phyloP scores from a whole-genome alignment of 1,140 invertebrate species.

The Teleopsis dalmanni region DNA sequence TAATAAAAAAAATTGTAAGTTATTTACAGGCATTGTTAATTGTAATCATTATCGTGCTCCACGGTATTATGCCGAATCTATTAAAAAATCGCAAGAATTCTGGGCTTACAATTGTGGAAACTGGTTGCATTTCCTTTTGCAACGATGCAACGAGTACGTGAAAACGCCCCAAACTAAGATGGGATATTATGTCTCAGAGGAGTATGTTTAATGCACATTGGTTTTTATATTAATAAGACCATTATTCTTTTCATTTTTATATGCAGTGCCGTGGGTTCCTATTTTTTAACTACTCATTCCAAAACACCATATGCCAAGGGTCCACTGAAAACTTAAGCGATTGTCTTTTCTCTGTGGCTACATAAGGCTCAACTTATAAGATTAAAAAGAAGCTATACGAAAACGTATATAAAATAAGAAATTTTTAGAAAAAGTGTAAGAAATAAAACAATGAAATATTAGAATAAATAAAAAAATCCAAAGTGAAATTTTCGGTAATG shows the following conservation, averaged over 20 bases:
- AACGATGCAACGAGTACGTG: conserved; percentile 23
- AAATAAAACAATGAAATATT: no score
- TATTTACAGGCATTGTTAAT: conserved; percentile 20
- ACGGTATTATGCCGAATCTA: conserved; percentile 53
- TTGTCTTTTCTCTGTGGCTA: no score
- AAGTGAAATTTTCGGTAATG: no score
- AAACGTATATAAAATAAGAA: no score
- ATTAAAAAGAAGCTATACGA: no score
- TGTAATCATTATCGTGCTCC: conserved; percentile 51
- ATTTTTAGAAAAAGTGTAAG: no score
- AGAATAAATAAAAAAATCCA: no score
- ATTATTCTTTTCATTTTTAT: not conserved
- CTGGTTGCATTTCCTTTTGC: conserved; percentile 28
- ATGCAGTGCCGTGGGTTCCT: conserved; percentile 27
- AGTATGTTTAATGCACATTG: no score
- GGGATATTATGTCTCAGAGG: conserved; percentile 31
- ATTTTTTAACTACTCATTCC: conserved; percentile 29
- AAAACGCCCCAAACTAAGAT: conserved; percentile 23
- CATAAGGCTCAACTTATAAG: no score
- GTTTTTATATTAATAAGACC: no score
- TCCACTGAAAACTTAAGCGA: no score
- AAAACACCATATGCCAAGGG: conserved; percentile 30
- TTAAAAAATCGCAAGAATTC: conserved; percentile 29
- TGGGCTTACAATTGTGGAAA: conserved; percentile 33
- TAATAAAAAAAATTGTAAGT: conserved; percentile 45